Evolutionary conservation across 2,113 vertebrate species (phyloP).

Genomic region (Scolopax mira): DNA sequence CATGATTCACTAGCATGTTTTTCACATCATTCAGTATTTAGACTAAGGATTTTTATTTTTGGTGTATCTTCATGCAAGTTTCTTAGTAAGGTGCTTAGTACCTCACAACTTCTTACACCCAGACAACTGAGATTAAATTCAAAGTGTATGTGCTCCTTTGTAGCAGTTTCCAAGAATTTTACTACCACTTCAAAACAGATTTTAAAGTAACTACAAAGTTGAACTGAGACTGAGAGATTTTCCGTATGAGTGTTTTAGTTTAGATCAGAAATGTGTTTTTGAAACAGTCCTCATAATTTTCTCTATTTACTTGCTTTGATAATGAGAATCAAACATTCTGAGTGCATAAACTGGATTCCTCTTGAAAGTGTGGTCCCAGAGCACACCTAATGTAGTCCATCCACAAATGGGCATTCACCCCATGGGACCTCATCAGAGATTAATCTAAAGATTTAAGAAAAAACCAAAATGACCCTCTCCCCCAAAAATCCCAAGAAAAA

Average conservation of each 20-base stretch:
- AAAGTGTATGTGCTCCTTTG: background rate
- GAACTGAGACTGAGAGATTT: background rate
- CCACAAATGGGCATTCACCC: background rate
- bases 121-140: background rate
- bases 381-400: background rate
- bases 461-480: accelerated
- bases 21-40: background rate
- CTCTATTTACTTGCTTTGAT: background rate
- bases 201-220: background rate
- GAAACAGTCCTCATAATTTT: background rate
- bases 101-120: background rate
- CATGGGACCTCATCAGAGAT: background rate
- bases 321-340: background rate
- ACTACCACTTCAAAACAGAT: background rate
- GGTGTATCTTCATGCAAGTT: background rate
- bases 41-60: background rate
- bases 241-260: background rate
- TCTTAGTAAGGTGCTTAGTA: background rate
- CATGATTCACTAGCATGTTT: background rate
- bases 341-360: background rate
- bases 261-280: background rate
- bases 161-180: background rate
- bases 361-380: background rate
- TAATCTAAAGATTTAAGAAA: background rate
- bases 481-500: background rate